Base-by-base conservation (phyloP, 2,797 vertebrate species). In the Helostoma temminkii region DNA sequence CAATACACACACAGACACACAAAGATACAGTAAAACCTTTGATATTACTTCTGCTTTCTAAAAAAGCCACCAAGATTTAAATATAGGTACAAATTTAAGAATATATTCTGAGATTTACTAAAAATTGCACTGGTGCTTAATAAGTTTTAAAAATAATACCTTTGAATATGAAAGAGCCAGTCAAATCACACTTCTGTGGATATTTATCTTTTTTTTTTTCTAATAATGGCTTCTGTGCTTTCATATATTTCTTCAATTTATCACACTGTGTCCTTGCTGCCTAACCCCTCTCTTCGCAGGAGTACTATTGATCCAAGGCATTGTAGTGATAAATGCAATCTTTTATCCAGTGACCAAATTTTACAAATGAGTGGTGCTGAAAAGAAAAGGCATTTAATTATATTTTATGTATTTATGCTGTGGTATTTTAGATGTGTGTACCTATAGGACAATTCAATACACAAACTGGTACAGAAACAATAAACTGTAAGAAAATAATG, bases 171-270 rank as follows among this genome's bases (percentile, higher is more conserved):
- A 74, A 48, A 78, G 49, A 64, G 68, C 14, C 39, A 61, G 58
- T 76, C 36, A 79, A 76, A 81, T 76, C 72, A 74, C 30, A 58
- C 49, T 70, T 21, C 45, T 54, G 56, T 60, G 64, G 71, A 70
- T 72, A 81, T 83, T 62, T 75, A 82, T 86, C 71, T 73, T 63
- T 65, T 58, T 66, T 50, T 56, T 67, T 58, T 36, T 34, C 59
- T 72, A 80, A 70, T 81, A 82, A 81, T 16, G 55, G 39, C 36
- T 73, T 68, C 85, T 86, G 71, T 80, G 59, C 63, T 76, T 88
- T 87, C 48, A 54, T 63, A 87, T 86, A 84, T 87, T 89, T 87
- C 62, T 75, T 48, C 66, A 85, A 78, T 90, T 88, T 85, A 88
- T 89, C 84, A 84, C 60, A 55, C 52, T 19, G 68, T 57, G 66